phyloP scores from a whole-genome alignment of 2,888 invertebrate genomes.

The Erebia epiphron region DNA sequence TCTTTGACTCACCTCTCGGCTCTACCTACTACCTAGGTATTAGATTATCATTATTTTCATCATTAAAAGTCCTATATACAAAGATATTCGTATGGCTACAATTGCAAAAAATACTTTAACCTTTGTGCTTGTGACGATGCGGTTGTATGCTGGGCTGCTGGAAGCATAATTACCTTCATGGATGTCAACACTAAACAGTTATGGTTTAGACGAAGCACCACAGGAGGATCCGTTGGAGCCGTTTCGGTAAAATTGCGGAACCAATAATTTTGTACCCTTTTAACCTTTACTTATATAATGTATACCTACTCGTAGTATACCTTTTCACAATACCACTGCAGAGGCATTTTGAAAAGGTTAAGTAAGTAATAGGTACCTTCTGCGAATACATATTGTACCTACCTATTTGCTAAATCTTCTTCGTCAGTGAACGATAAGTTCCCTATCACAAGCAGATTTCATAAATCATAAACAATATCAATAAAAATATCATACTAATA shows the following conservation, averaged over 20 bases:
- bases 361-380: too few species aligned
- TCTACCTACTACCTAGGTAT: too few species aligned
- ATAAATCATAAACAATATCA: too few species aligned
- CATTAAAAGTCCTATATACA: slow-evolving; percentile 42
- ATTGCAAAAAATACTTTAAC: slow-evolving; percentile 91
- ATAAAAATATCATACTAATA: too few species aligned
- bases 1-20: too few species aligned
- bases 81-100: slow-evolving; percentile 94
- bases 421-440: too few species aligned
- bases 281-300: background rate
- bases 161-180: slow-evolving; percentile 91
- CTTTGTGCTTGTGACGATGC: slow-evolving; percentile 89
- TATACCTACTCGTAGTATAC: too few species aligned
- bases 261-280: background rate
- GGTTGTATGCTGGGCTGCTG: slow-evolving; percentile 90
- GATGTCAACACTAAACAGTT: slow-evolving; percentile 85
- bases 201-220: slow-evolving; percentile 88
- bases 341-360: too few species aligned
- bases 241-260: slow-evolving; percentile 30
- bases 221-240: slow-evolving; percentile 91
- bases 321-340: too few species aligned
- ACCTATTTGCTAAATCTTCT: too few species aligned
- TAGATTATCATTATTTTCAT: background rate
- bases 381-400: too few species aligned
- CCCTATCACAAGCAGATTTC: too few species aligned